Evolutionary conservation across 2,888 invertebrate genomes (phyloP).

Genomic region (Carterocephalus palaemon): DNA sequence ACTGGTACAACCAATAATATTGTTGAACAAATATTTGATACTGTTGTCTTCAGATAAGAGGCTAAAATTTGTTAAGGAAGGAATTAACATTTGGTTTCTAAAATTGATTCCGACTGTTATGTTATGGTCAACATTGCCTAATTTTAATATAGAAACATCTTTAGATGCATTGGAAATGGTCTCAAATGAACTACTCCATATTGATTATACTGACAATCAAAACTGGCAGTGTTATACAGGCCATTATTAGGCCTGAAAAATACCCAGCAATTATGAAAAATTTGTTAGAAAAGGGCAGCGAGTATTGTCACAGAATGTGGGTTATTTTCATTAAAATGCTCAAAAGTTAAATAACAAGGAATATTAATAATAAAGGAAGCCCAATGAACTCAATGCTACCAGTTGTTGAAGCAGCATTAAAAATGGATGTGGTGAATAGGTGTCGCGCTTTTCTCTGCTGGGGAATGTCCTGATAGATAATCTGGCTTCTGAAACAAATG

Average conservation of each 20-base stretch:
- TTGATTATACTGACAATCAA: slow-evolving; percentile 55
- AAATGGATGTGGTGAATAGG: slow-evolving; percentile 76
- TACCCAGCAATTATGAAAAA: slow-evolving; percentile 68
- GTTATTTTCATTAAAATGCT: slow-evolving; percentile 78
- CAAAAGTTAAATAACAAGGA: slow-evolving; percentile 61
- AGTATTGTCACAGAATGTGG: slow-evolving; percentile 81
- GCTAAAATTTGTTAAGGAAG: slow-evolving; percentile 51
- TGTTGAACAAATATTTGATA: slow-evolving; percentile 53
- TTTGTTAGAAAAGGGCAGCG: slow-evolving; percentile 64
- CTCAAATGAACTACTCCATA: slow-evolving; percentile 52
- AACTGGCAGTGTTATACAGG: slow-evolving; percentile 62
- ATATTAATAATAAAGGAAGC: slow-evolving; percentile 51
- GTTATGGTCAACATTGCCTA: slow-evolving; percentile 17
- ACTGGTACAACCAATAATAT: slow-evolving; percentile 47
- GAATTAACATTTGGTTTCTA: slow-evolving; percentile 68
- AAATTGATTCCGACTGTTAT: slow-evolving; percentile 68
- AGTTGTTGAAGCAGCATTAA: slow-evolving; percentile 86
- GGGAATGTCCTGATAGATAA: slow-evolving; percentile 83
- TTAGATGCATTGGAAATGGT: slow-evolving; percentile 62
- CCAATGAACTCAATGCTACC: slow-evolving; percentile 83
- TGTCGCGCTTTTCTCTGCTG: slow-evolving; percentile 81
- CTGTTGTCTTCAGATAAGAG: slow-evolving; percentile 52
- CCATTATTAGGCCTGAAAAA: slow-evolving; percentile 52
- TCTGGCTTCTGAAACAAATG: slow-evolving; percentile 58
- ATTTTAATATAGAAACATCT: slow-evolving; percentile 25